A percentile compares a stretch with the other conserved stretches of the same genome.
These are phyloP conservation scores for Mesitornis unicolor DNA, from an alignment of 2,113 vertebrate genomes.

Conservation along the genomic window DNA sequence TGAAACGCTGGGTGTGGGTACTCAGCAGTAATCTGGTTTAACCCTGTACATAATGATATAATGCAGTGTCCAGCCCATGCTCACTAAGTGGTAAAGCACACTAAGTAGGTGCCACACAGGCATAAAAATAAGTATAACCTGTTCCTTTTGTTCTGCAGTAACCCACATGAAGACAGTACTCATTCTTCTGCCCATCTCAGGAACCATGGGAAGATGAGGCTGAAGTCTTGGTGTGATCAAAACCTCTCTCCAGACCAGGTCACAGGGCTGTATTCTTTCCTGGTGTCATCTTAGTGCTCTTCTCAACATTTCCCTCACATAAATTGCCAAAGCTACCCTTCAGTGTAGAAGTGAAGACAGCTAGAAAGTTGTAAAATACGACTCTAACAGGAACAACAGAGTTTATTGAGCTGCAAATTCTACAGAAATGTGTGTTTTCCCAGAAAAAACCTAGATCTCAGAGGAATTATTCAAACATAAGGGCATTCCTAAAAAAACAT, in stretches of 20 bases:
- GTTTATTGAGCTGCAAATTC: neutral
- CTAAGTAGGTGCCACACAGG: neutral
- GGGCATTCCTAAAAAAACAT: neutral
- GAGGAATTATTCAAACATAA: neutral
- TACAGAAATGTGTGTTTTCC: neutral
- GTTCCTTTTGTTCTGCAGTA: neutral
- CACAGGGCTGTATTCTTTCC: neutral
- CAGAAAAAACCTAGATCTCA: neutral
- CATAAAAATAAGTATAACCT: neutral
- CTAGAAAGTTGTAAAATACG: neutral
- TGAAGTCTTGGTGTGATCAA: neutral
- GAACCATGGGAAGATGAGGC: neutral
- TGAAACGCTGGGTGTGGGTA: conserved; percentile 59
- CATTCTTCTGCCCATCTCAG: neutral
- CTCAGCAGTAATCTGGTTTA: conserved; percentile 52
- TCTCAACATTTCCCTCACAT: neutral
- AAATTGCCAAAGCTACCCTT: neutral
- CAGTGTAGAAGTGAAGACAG: neutral
- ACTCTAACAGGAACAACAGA: neutral
- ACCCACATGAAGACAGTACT: neutral
- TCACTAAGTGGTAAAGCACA: neutral
- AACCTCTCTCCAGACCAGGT: neutral
- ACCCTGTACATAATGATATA: conserved; percentile 36
- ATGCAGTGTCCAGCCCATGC: neutral
- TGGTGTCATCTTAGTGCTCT: neutral